Base-by-base conservation (phyloP, 2,797 vertebrate genomes). In the Enteromius unitaeniatus region DNA sequence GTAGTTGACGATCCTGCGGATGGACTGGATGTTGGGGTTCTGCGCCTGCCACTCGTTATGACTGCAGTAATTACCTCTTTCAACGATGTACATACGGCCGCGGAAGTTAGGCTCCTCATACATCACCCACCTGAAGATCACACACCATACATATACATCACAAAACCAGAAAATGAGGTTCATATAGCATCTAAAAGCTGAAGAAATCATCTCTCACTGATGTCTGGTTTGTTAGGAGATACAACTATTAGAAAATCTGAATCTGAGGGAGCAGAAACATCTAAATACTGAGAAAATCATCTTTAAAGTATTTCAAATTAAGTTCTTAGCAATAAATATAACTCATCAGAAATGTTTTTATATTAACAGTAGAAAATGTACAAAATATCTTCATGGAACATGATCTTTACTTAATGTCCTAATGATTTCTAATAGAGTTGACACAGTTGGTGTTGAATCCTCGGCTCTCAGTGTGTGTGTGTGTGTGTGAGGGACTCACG, bases 31-130 rank as follows among this genome's bases (percentile, higher is more conserved):
- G 23, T 94, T 95, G 9, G 96, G 93, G 0, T 94, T 97, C 91
- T 95, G 95, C 0, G 95, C 96, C 91, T 96, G 97, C 97, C 96
- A 98, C 69, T 93, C 94, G 0, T 91, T 94, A 84, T 95, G 96
- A 92, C 89, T 95, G 92, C 93, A 92, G 93, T 96, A 98, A 88
- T 96, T 90, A 0, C 97, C 97, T 3, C 96, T 93, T 91, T 98
- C 97, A 90, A 98, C 95, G 60, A 98, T 93, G 81, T 96, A 98
- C 97, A 97, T 97, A 55, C 95, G 96, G 5, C 97, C 96, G 0
- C 93, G 95, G 93, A 97, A 98, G 93, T 96, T 97, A 11, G 97
- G 97, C 92, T 98, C 97, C 91, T 98, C 96, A 0, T 98, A 97
- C 91, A 98, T 95, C 92, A 97, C 96, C 97, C 97, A 97, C 92